phyloP scores from a whole-genome alignment of 2,797 vertebrate genomes.

The Pipistrellus kuhlii region DNA sequence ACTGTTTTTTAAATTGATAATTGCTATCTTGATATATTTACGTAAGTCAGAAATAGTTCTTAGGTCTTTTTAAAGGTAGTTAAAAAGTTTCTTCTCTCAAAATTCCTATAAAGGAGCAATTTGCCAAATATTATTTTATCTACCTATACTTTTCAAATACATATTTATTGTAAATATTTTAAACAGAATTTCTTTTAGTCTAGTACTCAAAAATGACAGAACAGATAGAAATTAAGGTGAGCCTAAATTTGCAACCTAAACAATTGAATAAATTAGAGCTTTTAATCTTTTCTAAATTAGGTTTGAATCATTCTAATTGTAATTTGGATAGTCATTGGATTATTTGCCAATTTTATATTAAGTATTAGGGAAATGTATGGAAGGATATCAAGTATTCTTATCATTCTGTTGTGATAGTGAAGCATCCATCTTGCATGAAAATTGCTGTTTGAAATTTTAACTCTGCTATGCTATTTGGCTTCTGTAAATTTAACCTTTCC shows the following conservation, averaged over 20 bases:
- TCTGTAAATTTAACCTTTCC: no score
- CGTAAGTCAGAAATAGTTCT: slow-evolving; percentile 14
- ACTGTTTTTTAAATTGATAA: not conserved
- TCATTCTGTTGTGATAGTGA: not conserved
- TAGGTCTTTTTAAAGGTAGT: not conserved
- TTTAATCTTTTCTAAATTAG: slow-evolving; percentile 1
- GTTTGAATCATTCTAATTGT: not conserved
- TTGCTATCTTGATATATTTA: not conserved
- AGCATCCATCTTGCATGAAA: no score
- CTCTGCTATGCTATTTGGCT: no score
- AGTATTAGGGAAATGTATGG: not conserved
- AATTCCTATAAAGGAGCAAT: not conserved
- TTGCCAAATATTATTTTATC: not conserved
- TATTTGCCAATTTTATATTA: not conserved
- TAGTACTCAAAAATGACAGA: slow-evolving; percentile 15
- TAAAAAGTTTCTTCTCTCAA: not conserved
- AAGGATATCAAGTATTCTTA: not conserved
- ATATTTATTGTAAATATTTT: not conserved
- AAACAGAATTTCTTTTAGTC: not conserved
- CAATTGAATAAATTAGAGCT: not conserved
- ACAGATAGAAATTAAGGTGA: slow-evolving; percentile 3
- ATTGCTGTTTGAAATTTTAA: no score
- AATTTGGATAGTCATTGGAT: not conserved
- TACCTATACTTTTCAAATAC: not conserved
- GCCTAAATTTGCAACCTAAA: not conserved